Base-by-base conservation (phyloP, 2,888 invertebrate genomes). In the Sympetrum striolatum region DNA sequence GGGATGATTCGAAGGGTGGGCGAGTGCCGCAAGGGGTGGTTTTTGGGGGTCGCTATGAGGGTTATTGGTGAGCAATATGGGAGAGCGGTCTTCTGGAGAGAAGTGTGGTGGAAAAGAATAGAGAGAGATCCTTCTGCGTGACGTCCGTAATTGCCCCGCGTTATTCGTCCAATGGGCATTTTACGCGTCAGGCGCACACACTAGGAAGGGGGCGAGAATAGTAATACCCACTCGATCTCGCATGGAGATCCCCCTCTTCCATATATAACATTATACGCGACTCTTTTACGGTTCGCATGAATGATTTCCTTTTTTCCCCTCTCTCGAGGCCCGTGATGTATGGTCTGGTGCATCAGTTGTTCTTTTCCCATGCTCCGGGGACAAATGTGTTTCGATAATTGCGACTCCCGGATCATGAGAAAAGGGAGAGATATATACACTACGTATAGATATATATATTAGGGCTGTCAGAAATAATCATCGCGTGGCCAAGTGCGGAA, bases 341-440 rank as follows among this genome's bases (percentile, higher is more conserved):
- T 86, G 15, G 81, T 37, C 81, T 37, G 39, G 86, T 73, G 86
- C 86, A 86, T 86, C 86, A 86, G 86, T 86, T 86, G 86, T 86
- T 86, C 86, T 86, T 86, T 86, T 86, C 86, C 86, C 86, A 86
- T 60, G 86, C 86, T 86, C 58, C 18, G 60, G 86, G 86, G 86
- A 86, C 60, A 86, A 86, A 86, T 86, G 60, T 37, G 86, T 86
- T 86, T 86, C 86, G 86, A 86, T 86, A 86, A 86, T 86, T 86
- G 86, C 60, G 64, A 86, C 44, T 25, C 44, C 44, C 10, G 44
- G 44, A 44, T 44, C 44, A 44, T 44, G 44, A 44, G 44, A 44
- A 39, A 53, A 58, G 86, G 37, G 60, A 86, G 60, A 64, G 53
- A 60, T 8, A 58, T 58, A 58, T 25, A 60, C n/a, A 60, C 60